Evolutionary conservation across 2,888 invertebrate species (phyloP).

Genomic region (Steinernema carpocapsae): DNA sequence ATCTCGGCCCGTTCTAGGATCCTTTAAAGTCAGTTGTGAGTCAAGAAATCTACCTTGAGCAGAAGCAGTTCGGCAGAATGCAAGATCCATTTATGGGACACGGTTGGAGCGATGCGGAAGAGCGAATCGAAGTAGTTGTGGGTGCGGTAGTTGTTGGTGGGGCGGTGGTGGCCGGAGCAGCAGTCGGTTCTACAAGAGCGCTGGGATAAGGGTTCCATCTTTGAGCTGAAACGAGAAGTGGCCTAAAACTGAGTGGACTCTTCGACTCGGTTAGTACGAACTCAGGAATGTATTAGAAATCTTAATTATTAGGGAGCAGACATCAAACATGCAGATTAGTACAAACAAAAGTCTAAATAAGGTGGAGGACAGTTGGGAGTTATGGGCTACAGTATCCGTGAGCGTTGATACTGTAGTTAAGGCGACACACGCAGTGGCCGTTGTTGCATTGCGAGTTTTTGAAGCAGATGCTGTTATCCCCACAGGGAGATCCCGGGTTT

Average conservation of each 20-base stretch:
- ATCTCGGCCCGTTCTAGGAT: conserved; percentile 47
- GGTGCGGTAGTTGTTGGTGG: background rate
- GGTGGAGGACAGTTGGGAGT: background rate
- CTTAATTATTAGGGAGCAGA: conserved; percentile 12
- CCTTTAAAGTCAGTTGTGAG: background rate
- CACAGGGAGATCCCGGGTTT: conserved; percentile 46
- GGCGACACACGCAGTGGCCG: conserved; percentile 52
- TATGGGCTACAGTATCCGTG: conserved; percentile 37
- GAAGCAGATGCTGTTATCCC: conserved; percentile 45
- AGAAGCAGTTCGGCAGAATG: conserved; percentile 63
- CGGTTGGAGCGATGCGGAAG: conserved; percentile 31
- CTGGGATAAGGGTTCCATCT: background rate
- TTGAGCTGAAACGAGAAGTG: background rate
- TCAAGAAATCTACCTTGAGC: conserved; percentile 45
- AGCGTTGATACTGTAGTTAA: conserved; percentile 37
- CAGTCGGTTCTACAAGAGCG: background rate
- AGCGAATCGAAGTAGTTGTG: background rate
- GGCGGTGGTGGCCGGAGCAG: conserved; percentile 26
- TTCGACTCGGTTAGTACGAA: conserved; percentile 4
- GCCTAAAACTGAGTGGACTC: background rate
- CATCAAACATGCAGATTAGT: conserved; percentile 15
- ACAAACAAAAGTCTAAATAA: conserved; percentile 7
- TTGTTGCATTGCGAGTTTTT: conserved; percentile 52
- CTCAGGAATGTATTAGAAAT: background rate
- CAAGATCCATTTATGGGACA: conserved; percentile 60